Evolutionary conservation across 1,140 invertebrate species (phyloP).

Genomic region (Stegodyphus mimosarum): DNA sequence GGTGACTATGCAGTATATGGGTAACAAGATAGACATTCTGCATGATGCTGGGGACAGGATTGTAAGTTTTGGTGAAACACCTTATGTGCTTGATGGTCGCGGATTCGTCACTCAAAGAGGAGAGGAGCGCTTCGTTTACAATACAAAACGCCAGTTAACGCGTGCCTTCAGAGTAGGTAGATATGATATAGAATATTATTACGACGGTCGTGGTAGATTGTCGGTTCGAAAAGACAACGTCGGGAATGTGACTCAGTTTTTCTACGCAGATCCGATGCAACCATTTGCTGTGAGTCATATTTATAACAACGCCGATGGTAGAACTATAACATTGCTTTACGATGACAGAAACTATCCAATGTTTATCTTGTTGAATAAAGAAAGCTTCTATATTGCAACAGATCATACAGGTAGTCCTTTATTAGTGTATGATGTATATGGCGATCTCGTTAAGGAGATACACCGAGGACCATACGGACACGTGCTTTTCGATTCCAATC

Average conservation of each 20-base stretch:
- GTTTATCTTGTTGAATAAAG: conserved; percentile 69
- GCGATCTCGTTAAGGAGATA: conserved; percentile 91
- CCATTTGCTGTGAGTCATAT: conserved; percentile 86
- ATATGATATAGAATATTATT: conserved; percentile 93
- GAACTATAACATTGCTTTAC: conserved; percentile 86
- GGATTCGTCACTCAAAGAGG: conserved; percentile 92
- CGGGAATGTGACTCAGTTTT: conserved; percentile 94
- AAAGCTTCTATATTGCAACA: conserved; percentile 85
- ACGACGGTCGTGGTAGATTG: conserved; percentile 87
- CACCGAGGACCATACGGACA: conserved; percentile 90
- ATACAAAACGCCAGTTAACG: conserved; percentile 89
- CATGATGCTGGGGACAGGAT: conserved; percentile 94
- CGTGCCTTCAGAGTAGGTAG: conserved; percentile 87
- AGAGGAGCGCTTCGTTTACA: conserved; percentile 88
- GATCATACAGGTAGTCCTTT: conserved; percentile 93
- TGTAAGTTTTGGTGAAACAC: conserved; percentile 71
- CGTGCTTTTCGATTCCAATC: conserved; percentile 88
- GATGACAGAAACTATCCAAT: conserved; percentile 86
- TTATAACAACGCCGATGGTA: conserved; percentile 86
- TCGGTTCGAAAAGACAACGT: conserved; percentile 88
- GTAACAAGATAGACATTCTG: conserved; percentile 85
- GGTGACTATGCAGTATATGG: conserved; percentile 87
- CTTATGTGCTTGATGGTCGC: conserved; percentile 88
- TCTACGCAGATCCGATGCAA: conserved; percentile 88
- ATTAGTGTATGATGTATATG: conserved; percentile 89